phyloP scores from a whole-genome alignment of 2,888 invertebrate species.

The Callimorpha dominula region DNA sequence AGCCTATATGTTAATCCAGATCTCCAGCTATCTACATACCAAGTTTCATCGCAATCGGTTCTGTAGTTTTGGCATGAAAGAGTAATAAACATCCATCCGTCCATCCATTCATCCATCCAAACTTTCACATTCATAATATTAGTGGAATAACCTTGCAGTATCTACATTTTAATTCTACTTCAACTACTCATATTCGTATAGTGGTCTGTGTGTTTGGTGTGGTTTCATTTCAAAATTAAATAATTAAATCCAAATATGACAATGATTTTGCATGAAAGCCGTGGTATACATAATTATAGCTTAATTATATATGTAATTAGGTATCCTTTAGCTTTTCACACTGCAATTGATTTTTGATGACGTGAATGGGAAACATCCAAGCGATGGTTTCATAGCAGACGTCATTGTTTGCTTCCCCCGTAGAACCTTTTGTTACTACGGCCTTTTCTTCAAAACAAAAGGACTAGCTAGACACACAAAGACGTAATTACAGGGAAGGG shows the following conservation, averaged over 20 bases:
- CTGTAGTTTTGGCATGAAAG: too few species aligned
- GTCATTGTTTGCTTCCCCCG: constrained; percentile 78
- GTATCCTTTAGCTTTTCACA: constrained; percentile 38
- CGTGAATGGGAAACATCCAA: constrained; percentile 65
- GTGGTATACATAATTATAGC: constrained; percentile 32
- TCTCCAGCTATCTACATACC: too few species aligned
- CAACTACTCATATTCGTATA: too few species aligned
- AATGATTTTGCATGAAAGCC: neutral
- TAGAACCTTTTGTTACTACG: constrained; percentile 76
- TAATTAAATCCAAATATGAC: neutral
- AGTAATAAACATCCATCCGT: too few species aligned
- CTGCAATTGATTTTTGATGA: constrained; percentile 66
- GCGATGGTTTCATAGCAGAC: constrained; percentile 75
- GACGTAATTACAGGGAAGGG: constrained; percentile 79
- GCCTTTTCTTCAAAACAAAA: constrained; percentile 76
- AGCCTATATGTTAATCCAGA: too few species aligned
- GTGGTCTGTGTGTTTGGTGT: too few species aligned
- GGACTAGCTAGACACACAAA: constrained; percentile 75
- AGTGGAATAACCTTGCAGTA: too few species aligned
- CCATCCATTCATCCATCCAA: too few species aligned
- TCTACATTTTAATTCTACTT: too few species aligned
- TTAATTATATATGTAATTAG: constrained; percentile 33
- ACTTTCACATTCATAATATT: too few species aligned
- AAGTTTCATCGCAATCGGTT: too few species aligned
- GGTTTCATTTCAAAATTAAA: neutral